These are phyloP conservation scores for Chaetorhynchus papuensis DNA, from an alignment of 2,113 vertebrate species.

Conservation along the genomic window DNA sequence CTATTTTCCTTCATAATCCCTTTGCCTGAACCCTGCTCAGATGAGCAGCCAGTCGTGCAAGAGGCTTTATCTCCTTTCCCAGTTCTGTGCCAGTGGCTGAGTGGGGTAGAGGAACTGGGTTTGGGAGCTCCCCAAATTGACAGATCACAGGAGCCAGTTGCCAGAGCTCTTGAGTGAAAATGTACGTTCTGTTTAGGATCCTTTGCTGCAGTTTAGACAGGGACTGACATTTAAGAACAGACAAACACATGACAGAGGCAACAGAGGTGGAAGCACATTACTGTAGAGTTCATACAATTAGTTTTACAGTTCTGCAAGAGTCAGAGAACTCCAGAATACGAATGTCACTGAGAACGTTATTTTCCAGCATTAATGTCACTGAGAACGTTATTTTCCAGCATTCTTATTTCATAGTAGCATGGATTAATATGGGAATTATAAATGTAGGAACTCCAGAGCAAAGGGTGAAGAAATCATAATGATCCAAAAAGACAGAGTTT, in stretches of 20 bases:
- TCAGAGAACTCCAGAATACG: neutral
- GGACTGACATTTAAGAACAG: neutral
- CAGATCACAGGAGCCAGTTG: neutral
- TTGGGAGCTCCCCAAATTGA: neutral
- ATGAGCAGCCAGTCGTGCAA: neutral
- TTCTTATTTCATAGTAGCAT: neutral
- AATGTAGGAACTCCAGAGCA: neutral
- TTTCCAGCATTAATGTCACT: neutral
- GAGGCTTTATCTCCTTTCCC: neutral
- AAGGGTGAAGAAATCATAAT: neutral
- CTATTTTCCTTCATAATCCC: constrained; percentile 48
- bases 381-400: neutral
- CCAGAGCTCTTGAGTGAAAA: neutral
- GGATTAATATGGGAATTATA: neutral
- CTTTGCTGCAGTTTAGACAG: neutral
- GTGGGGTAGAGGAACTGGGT: neutral
- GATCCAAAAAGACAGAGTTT: neutral
- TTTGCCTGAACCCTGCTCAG: constrained; percentile 16
- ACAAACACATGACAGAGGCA: neutral
- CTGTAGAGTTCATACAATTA: neutral
- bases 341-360: neutral
- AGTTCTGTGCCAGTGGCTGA: neutral
- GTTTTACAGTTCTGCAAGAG: neutral
- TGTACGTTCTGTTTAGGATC: neutral
- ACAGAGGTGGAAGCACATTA: neutral